phyloP scores from a whole-genome alignment of 2,113 vertebrate genomes.

The Corythornis cristatus region DNA sequence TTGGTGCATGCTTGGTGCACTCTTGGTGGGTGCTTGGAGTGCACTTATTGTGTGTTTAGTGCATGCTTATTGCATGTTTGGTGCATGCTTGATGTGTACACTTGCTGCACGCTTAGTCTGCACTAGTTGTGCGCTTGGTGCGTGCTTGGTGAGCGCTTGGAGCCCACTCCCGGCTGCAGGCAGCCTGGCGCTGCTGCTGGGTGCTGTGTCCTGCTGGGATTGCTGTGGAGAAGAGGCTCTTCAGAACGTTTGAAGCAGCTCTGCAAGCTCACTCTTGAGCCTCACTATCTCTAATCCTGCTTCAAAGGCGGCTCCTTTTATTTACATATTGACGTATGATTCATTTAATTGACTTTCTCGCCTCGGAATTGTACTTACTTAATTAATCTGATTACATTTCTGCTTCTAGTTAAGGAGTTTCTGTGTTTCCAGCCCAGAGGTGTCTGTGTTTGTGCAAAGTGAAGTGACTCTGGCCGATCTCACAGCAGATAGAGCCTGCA shows the following conservation, averaged over 20 bases:
- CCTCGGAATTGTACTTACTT: conserved; percentile 62
- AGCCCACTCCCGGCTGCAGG: accelerated
- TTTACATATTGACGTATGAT: conserved; percentile 44
- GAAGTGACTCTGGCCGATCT: background rate
- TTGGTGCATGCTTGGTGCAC: background rate
- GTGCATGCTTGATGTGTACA: background rate
- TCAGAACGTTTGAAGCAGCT: background rate
- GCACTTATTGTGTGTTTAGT: background rate
- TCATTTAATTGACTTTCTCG: conserved; percentile 61
- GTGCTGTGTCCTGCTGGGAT: accelerated
- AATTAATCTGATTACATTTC: conserved; percentile 63
- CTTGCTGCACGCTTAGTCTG: background rate
- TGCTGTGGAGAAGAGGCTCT: accelerated
- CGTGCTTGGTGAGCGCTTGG: accelerated
- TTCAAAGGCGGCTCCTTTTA: conserved; percentile 34
- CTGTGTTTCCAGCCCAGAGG: conserved; percentile 37
- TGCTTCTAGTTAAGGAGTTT: conserved; percentile 8
- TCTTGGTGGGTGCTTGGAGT: no score
- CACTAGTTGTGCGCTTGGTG: background rate
- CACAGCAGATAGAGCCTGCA: conserved; percentile 27
- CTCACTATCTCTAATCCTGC: conserved; percentile 19
- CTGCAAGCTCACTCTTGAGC: background rate
- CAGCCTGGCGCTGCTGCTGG: accelerated
- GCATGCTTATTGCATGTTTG: background rate
- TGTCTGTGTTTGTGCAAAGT: background rate